Base-by-base conservation (phyloP, 2,888 invertebrate genomes). In the Ochropleura leucogaster region DNA sequence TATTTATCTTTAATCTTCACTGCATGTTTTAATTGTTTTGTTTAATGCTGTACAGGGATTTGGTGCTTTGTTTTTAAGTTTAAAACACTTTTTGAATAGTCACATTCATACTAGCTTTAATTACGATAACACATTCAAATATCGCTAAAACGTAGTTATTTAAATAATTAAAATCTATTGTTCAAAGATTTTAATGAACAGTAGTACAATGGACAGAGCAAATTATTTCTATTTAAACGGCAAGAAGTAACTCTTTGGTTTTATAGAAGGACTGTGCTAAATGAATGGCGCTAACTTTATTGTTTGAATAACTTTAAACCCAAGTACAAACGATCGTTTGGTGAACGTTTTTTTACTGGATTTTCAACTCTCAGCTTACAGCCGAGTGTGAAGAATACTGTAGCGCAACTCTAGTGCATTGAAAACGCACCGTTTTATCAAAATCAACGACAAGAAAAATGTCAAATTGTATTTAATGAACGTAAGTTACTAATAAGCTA, bases 281-380 rank as follows among this genome's bases (percentile, higher is more conserved):
- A 73, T 71, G 30, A 80, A 77, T 44, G 70, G 47, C 72, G 72
- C 49, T 55, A 57, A 80, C 72, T 81, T 72, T 49, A 72, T 72
- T 72, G 77, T 76, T 84, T 60, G n/a, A 81, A 59, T 49, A 81
- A 81, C 47, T 47, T 40, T 46, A n/a, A 20, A 40, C 12, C 12
- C 12, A 44, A n/a, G 12, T 42, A 44, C 12, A 3, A 6, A n/a
- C 12, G 6, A n/a, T n/a, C 42, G n/a, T 62, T 62, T n/a, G 8
- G 3, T 9, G 8, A 0, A 53, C n/a, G 3, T n/a, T 57, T 57
- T n/a, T 3, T 44, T 7, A 62, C 18, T 3, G n/a, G 7, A 44
- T 44, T 62, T 42, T n/a, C 62, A 20, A 62, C n/a, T 44, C 2
- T 30, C 30, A 30, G 30, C 30, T 30, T 30, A 30, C 30, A 30